Evolutionary conservation across 2,113 vertebrate species (phyloP), one percentile per base, ranked within the genome.

Genomic region (Illadopsis cleaveri): DNA sequence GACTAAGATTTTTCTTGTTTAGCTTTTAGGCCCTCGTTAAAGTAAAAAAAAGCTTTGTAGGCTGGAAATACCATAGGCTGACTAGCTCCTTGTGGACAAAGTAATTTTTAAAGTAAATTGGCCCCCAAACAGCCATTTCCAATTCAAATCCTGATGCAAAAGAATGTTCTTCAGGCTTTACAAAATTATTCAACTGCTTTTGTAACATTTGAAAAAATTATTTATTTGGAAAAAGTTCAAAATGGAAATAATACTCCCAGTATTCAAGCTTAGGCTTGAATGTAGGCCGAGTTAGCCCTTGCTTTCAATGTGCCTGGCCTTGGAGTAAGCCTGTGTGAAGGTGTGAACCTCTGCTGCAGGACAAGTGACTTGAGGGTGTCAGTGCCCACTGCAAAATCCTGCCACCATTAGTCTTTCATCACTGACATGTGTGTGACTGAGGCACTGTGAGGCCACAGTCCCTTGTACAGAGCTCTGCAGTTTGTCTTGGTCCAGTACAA

Each of bases 151-250:
- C 65, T 76, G n/a, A 54, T 85, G n/a, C 69, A 85, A 89, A 94
- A 84, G 37, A 56, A 89, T 53, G 77, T 85, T 61, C 35, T 89
- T 85, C 48, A 53, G 73, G 81, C 64, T 89, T 94, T 64, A 91
- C 48, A 94, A 89, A 92, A 92, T 75, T 89, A 90, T 89, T 83
- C 60, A 78, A 38, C 38, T 86, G 78, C 83, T 96, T 95, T 94
- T 38, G 58, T 75, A 91, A 44, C 65, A 64, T 69, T 65, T 77
- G 54, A 89, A 95, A 76, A 82, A 95, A 88, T 9, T 5, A 83
- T 66, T 86, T 87, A 12, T 76, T 77, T 76, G 53, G 73, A 82
- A 80, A 35, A 95, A 65, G 70, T 82, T 93, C 86, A 94, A 93
- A 90, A 86, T 78, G 16, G 44, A 89, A 84, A 78, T 71, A 83